Percentiles rank a stretch among this genome's conserved stretches.
Evolutionary conservation across 2,113 vertebrate species (phyloP).

Genomic region (Jacana jacana): DNA sequence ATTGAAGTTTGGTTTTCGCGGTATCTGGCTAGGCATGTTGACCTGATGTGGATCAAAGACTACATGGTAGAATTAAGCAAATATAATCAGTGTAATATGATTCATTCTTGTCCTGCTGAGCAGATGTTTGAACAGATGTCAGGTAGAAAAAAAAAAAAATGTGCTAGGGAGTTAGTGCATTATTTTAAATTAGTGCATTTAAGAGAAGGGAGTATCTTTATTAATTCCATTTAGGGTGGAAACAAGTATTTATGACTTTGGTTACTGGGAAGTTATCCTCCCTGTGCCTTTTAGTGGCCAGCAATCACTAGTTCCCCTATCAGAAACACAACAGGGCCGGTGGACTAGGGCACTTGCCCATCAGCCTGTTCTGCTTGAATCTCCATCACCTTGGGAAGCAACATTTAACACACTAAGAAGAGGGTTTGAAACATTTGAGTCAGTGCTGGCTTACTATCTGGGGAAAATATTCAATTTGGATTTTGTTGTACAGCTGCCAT

Average conservation of each 20-base stretch:
- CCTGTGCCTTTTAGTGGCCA: not conserved
- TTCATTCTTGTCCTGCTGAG: constrained; percentile 55
- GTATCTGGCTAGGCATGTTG: not conserved
- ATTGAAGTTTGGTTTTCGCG: not conserved
- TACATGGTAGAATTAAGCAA: constrained; percentile 37
- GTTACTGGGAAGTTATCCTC: constrained; percentile 29
- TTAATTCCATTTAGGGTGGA: constrained; percentile 59
- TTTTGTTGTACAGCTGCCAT: too few species aligned
- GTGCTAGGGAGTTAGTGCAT: constrained; percentile 41
- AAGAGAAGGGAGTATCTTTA: constrained; percentile 56
- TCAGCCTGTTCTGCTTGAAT: not conserved
- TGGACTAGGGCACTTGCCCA: not conserved
- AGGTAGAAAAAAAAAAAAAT: constrained; percentile 2
- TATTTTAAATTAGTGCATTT: constrained; percentile 61
- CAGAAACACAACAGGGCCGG: not conserved
- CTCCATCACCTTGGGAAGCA: not conserved
- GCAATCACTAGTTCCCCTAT: not conserved
- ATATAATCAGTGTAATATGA: constrained; percentile 37
- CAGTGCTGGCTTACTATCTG: fast-evolving
- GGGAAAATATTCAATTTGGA: not conserved
- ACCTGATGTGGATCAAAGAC: constrained; percentile 24
- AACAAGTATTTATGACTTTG: constrained; percentile 45
- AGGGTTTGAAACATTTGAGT: not conserved
- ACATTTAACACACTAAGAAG: not conserved
- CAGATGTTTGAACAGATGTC: constrained; percentile 70